Conservation (phyloP, 2,888 invertebrate species). For the Ophion obscuratus region DNA sequence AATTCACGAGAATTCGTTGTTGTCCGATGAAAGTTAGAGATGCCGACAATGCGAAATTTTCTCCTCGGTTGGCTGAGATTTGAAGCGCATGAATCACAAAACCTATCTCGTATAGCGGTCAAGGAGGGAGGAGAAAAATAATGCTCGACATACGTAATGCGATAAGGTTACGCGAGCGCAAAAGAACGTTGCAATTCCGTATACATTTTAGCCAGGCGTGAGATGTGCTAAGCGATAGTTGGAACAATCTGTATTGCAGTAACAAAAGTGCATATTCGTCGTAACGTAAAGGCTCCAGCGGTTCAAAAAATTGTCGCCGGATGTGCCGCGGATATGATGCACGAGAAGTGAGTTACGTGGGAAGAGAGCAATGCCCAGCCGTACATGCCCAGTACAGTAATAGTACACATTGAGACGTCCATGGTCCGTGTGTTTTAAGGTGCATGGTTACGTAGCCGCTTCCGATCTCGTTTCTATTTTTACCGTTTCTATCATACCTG, state of each 20-base stretch:
- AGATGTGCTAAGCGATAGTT: constrained; percentile 39
- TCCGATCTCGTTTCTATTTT: constrained; percentile 47
- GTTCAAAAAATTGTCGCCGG: constrained; percentile 40
- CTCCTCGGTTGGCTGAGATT: background rate
- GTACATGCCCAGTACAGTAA: background rate
- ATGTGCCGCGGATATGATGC: constrained; percentile 44
- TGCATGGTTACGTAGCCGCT: constrained; percentile 37
- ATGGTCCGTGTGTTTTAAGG: constrained; percentile 29
- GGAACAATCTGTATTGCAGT: constrained; percentile 40
- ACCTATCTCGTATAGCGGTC: background rate
- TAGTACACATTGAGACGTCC: constrained; percentile 31
- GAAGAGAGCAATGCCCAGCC: constrained; percentile 54
- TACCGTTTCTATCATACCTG: constrained; percentile 31
- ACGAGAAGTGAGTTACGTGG: constrained; percentile 57
- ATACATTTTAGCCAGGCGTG: constrained; percentile 46
- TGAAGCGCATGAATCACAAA: background rate
- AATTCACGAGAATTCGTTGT: background rate
- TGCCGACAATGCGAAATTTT: background rate
- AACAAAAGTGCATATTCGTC: constrained; percentile 50
- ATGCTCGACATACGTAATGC: constrained; percentile 4
- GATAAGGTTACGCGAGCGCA: constrained; percentile 40
- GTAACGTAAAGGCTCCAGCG: constrained; percentile 17
- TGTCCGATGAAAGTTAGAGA: constrained; percentile 1
- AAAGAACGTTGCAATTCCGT: constrained; percentile 45
- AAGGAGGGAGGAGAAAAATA: constrained; percentile 8